Conservation (phyloP, 1,140 invertebrate species). For the Pseudachorutes palmiensis region DNA sequence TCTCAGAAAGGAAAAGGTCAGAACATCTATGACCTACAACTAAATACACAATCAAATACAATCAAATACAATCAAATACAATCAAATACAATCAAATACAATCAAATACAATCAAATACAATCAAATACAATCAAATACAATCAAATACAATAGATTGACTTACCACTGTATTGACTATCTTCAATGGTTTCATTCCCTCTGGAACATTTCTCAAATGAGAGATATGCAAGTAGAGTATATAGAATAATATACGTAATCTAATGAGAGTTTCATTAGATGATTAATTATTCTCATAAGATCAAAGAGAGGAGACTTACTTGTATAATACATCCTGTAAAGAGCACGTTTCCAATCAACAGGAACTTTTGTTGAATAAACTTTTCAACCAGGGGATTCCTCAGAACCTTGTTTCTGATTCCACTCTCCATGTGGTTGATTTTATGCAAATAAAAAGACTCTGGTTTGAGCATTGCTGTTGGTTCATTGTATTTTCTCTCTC, state of each 20-base stretch:
- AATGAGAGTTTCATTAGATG: too few relatives aligned
- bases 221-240: neutral
- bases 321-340: neutral
- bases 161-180: too few relatives aligned
- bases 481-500: neutral
- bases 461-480: neutral
- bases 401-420: neutral
- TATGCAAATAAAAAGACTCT: neutral
- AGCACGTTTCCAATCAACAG: neutral
- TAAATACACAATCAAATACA: neutral
- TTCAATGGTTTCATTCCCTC: slow-evolving; percentile 1
- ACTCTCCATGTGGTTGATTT: neutral
- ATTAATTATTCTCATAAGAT: too few relatives aligned
- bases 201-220: neutral
- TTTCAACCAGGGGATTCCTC: neutral
- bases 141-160: too few relatives aligned
- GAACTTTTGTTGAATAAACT: neutral
- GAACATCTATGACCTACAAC: neutral
- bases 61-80: too few relatives aligned
- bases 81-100: too few relatives aligned
- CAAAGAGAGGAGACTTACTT: neutral
- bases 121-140: too few relatives aligned
- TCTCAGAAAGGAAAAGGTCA: neutral
- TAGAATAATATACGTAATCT: slow-evolving; percentile 5
- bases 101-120: too few relatives aligned